These are phyloP conservation scores for Blastobasis adustella DNA, from an alignment of 2,888 invertebrate genomes.

Conservation along the genomic window DNA sequence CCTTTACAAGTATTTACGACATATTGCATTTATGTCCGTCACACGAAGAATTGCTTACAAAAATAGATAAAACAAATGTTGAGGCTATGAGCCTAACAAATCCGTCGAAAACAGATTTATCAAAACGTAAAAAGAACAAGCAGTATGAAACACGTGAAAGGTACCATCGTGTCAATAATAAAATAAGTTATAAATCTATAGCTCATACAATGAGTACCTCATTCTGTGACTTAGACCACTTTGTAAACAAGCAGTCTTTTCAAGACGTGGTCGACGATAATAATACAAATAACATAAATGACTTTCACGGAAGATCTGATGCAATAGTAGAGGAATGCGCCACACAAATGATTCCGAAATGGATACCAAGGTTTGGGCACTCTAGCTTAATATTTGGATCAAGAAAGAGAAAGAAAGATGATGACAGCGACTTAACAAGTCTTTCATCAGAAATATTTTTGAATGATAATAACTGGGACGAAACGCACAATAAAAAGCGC, in stretches of 20 bases:
- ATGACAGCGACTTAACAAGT: slow-evolving; percentile 20
- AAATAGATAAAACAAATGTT: slow-evolving; percentile 9
- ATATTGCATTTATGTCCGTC: slow-evolving; percentile 17
- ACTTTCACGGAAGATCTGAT: slow-evolving; percentile 29
- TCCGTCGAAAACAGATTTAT: slow-evolving; percentile 1
- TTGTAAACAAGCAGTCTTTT: slow-evolving; percentile 51
- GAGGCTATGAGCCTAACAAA: slow-evolving; percentile 3
- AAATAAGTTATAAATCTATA: slow-evolving; percentile 28
- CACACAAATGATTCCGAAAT: slow-evolving; percentile 36
- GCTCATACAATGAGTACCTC: slow-evolving; percentile 48
- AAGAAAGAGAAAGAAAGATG: slow-evolving; percentile 29
- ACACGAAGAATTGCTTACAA: slow-evolving; percentile 15
- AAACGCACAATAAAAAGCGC: slow-evolving; percentile 16
- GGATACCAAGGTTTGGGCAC: no score
- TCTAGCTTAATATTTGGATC: slow-evolving; percentile 28
- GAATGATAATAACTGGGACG: slow-evolving; percentile 29
- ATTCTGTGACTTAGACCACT: slow-evolving; percentile 56
- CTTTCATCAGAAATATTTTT: slow-evolving; percentile 48
- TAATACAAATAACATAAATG: background rate
- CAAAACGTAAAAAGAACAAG: no score
- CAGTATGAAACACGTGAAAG: slow-evolving; percentile 37
- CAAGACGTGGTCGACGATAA: slow-evolving; percentile 2
- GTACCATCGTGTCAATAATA: slow-evolving; percentile 35
- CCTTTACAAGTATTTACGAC: slow-evolving; percentile 40
- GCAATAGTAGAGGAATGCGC: slow-evolving; percentile 49